Evolutionary conservation across 2,113 vertebrate species (phyloP).

Genomic region (Pionites leucogaster): DNA sequence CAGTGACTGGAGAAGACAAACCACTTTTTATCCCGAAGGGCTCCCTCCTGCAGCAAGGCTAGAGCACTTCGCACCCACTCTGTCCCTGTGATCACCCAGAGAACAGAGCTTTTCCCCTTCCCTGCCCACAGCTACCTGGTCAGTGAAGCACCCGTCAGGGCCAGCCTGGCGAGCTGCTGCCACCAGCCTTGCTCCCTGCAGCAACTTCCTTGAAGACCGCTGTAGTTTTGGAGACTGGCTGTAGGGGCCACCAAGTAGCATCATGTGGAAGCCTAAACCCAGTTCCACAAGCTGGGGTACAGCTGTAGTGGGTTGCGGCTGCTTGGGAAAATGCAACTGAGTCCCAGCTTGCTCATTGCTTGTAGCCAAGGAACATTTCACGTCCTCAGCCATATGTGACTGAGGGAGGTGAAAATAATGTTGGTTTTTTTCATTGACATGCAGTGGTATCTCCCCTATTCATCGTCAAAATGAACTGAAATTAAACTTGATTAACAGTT

Average conservation of each 20-base stretch:
- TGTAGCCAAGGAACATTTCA: background rate
- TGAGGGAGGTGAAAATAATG: conserved; percentile 28
- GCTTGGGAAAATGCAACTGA: background rate
- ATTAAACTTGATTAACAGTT: background rate
- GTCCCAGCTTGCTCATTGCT: background rate
- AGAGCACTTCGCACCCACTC: background rate
- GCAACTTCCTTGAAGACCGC: background rate
- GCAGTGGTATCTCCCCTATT: background rate
- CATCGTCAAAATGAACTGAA: background rate
- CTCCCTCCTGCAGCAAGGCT: background rate
- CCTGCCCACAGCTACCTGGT: background rate
- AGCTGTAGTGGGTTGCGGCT: background rate
- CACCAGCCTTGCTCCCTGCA: background rate
- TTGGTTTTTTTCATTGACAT: background rate
- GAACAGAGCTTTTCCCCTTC: background rate
- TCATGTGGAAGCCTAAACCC: background rate
- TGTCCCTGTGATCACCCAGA: fast-evolving
- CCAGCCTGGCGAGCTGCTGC: background rate
- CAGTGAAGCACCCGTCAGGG: fast-evolving
- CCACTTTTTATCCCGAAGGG: background rate
- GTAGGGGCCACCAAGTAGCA: background rate
- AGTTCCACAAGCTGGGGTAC: background rate
- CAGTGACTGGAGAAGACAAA: background rate
- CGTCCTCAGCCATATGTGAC: background rate
- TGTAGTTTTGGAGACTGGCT: background rate